Conservation (phyloP, 2,113 vertebrate species). For the Phocoena sinus region DNA sequence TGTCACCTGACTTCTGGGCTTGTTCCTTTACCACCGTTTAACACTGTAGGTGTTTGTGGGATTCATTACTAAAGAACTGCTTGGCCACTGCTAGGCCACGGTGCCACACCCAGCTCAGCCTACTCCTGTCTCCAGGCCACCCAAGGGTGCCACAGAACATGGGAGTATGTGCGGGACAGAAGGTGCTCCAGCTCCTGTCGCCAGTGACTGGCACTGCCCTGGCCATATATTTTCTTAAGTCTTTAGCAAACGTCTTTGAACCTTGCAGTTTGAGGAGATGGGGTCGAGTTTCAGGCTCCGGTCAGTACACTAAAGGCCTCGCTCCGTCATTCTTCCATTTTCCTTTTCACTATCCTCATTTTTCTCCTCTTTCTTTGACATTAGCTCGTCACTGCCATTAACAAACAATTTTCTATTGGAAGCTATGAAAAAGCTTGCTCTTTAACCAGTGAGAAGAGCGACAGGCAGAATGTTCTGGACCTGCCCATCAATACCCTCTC, state of each 20-base stretch:
- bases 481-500: neutral
- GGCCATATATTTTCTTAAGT: neutral
- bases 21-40: neutral
- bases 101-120: accelerated
- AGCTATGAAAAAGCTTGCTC: neutral
- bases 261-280: neutral
- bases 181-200: neutral
- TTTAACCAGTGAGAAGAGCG: neutral
- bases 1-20: neutral
- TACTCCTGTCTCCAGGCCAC: neutral
- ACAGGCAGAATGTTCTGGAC: neutral
- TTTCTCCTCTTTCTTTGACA: neutral
- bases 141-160: accelerated
- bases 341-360: neutral
- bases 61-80: no score
- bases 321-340: neutral
- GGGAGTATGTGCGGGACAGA: neutral
- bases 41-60: neutral
- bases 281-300: neutral
- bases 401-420: neutral
- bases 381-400: neutral
- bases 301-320: neutral
- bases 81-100: neutral
- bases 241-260: neutral
- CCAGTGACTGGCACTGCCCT: neutral